phyloP scores from a whole-genome alignment of 1,140 invertebrate genomes.

The Sarcophaga peregrina region DNA sequence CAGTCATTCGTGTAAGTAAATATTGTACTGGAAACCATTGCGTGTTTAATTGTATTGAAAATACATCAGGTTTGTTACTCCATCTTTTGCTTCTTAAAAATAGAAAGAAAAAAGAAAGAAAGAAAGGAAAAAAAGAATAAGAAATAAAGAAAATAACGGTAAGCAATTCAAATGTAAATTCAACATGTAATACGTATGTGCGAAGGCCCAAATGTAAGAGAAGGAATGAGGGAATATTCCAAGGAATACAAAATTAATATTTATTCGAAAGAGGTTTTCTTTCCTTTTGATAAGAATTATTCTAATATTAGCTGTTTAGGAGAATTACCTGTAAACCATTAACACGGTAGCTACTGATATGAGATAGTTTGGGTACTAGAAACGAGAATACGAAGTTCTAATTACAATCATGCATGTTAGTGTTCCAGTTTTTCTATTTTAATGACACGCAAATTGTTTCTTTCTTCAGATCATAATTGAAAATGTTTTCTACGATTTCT shows the following conservation, averaged over 20 bases:
- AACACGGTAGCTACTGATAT: not conserved
- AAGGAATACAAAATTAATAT: too few relatives aligned
- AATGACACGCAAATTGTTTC: too few relatives aligned
- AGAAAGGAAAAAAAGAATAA: not conserved
- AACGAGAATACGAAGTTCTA: not conserved
- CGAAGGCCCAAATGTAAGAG: too few relatives aligned
- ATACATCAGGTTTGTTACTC: not conserved
- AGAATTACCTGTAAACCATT: not conserved
- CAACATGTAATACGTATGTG: not conserved
- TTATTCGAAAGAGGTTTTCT: too few relatives aligned
- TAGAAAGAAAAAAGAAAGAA: not conserved
- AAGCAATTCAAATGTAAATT: not conserved
- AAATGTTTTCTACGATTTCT: too few relatives aligned
- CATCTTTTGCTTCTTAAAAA: not conserved
- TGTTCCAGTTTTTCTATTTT: too few relatives aligned
- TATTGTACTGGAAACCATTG: slow-evolving; percentile 4
- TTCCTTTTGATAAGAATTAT: too few relatives aligned
- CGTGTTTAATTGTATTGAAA: slow-evolving; percentile 27
- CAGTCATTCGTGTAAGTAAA: slow-evolving; percentile 15
- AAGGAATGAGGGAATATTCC: too few relatives aligned
- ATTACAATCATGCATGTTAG: not conserved
- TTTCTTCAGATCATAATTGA: too few relatives aligned
- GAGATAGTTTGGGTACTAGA: not conserved
- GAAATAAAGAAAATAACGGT: not conserved
- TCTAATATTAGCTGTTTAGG: too few relatives aligned